These are phyloP conservation scores for Oceanodroma tethys DNA, from an alignment of 2,113 vertebrate genomes.

Conservation along the genomic window DNA sequence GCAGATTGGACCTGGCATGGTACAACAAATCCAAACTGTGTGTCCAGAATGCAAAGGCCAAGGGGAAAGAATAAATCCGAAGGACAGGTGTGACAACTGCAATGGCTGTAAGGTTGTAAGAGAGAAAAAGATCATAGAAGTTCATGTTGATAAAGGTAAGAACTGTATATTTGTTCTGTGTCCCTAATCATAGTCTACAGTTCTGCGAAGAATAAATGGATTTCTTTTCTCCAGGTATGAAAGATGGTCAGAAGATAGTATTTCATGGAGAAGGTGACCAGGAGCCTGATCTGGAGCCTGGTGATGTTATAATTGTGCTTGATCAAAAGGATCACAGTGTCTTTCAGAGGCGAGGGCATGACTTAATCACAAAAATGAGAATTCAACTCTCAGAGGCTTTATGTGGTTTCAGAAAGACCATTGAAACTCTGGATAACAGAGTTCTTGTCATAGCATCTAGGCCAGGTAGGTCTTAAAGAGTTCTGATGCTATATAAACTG, in stretches of 20 bases:
- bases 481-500: background rate
- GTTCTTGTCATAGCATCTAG: constrained; percentile 80
- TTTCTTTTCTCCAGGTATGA: constrained; percentile 83
- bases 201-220: background rate
- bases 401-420: constrained; percentile 89
- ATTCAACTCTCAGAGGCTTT: constrained; percentile 90
- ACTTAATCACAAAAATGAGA: constrained; percentile 87
- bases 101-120: constrained; percentile 88
- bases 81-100: constrained; percentile 92
- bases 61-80: constrained; percentile 88
- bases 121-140: constrained; percentile 95
- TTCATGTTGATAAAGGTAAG: constrained; percentile 94
- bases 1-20: constrained; percentile 95
- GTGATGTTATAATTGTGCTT: constrained; percentile 91
- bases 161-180: background rate
- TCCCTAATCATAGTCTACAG: background rate
- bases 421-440: constrained; percentile 87
- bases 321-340: constrained; percentile 89
- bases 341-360: constrained; percentile 84
- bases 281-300: constrained; percentile 93
- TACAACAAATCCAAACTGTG: constrained; percentile 94
- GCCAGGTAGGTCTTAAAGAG: constrained; percentile 73
- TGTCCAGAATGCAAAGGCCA: constrained; percentile 93
- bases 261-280: constrained; percentile 96
- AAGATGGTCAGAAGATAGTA: constrained; percentile 92